Conservation (phyloP, 2,888 invertebrate genomes). For the Mythimna loreyi region DNA sequence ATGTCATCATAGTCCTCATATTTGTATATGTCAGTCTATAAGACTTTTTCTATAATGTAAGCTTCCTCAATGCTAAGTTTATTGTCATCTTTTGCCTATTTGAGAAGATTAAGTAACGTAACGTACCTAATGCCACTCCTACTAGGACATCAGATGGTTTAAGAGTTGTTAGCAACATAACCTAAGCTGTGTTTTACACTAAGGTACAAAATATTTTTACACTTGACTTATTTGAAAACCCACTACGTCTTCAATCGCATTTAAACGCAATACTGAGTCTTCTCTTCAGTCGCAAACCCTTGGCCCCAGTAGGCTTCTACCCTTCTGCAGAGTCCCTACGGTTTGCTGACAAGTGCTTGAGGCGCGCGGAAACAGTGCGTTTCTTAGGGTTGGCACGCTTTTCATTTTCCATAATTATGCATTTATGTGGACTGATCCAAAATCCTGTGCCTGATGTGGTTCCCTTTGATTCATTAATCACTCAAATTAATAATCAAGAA, state of each 20-base stretch:
- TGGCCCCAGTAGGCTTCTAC: too few species aligned
- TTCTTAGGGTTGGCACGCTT: neutral
- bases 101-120: slow-evolving; percentile 29
- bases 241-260: too few species aligned
- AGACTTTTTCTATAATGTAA: slow-evolving; percentile 40
- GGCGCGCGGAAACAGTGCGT: too few species aligned
- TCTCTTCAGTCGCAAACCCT: too few species aligned
- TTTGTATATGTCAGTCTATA: slow-evolving; percentile 11
- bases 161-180: neutral
- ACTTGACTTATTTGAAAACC: too few species aligned
- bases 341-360: too few species aligned
- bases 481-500: neutral
- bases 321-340: too few species aligned
- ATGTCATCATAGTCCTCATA: neutral
- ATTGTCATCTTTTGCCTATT: slow-evolving; percentile 10
- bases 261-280: too few species aligned
- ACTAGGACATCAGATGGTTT: neutral
- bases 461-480: neutral
- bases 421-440: neutral
- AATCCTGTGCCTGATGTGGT: neutral
- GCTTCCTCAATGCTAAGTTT: slow-evolving; percentile 18
- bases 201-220: neutral
- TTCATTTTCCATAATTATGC: neutral
- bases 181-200: neutral
- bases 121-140: slow-evolving; percentile 10